A percentile compares a stretch with the other conserved stretches of the same genome.
phyloP scores from a whole-genome alignment of 92 coral and sea anemone genomes.

The Palythoa grandis region DNA sequence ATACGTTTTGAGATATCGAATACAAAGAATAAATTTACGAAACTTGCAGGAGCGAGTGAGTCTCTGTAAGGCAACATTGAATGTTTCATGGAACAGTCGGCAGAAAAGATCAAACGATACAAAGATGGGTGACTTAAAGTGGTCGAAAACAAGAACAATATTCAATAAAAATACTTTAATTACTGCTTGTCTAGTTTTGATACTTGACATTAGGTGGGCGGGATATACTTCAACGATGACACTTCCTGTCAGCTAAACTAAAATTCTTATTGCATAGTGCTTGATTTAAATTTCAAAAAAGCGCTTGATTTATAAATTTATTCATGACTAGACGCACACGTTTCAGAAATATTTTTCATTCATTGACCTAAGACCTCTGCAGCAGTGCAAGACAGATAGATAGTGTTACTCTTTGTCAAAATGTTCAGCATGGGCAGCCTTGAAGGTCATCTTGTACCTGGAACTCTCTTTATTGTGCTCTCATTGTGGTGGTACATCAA shows the following conservation, averaged over 20 bases:
- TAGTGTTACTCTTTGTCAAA: background rate
- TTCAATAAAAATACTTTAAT: too few species aligned
- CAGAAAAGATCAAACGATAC: background rate
- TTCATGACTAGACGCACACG: background rate
- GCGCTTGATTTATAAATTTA: background rate
- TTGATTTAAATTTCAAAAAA: slow-evolving; percentile 18
- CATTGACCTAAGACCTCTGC: background rate
- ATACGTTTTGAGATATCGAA: background rate
- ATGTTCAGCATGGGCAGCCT: slow-evolving; percentile 73
- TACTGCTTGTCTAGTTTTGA: background rate
- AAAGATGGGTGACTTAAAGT: too few species aligned
- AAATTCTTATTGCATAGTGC: background rate
- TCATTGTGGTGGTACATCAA: slow-evolving; percentile 85
- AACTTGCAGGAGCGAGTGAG: background rate
- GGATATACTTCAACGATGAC: background rate
- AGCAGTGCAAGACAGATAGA: background rate
- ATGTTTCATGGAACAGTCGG: background rate
- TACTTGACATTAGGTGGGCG: background rate
- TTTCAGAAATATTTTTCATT: too few species aligned
- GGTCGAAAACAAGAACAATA: too few species aligned
- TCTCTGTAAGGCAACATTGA: background rate
- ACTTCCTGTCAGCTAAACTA: background rate
- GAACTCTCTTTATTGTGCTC: slow-evolving; percentile 58
- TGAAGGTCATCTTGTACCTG: slow-evolving; percentile 83
- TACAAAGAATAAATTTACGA: background rate